Evolutionary conservation across 2,113 vertebrate genomes (phyloP).

Genomic region (Mystacornis crossleyi): DNA sequence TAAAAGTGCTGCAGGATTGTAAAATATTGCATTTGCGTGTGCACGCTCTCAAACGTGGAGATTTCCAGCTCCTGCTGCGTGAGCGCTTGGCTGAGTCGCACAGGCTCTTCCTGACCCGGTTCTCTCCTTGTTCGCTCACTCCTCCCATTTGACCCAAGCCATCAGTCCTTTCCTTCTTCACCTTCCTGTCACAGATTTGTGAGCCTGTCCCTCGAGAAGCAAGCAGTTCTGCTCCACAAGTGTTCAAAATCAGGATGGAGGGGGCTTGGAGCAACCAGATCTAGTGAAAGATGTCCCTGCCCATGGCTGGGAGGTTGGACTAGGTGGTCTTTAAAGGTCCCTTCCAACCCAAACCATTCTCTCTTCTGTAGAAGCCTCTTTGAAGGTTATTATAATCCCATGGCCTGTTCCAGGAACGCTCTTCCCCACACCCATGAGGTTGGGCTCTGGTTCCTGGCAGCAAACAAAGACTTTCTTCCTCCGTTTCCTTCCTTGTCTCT

Average conservation of each 20-base stretch:
- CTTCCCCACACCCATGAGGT: background rate
- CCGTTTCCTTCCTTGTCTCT: background rate
- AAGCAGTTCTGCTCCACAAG: background rate
- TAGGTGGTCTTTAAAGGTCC: background rate
- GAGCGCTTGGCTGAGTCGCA: accelerated
- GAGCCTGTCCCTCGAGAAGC: background rate
- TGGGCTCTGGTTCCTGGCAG: background rate
- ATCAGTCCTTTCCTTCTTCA: background rate
- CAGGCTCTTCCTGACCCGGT: background rate
- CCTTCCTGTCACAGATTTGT: background rate
- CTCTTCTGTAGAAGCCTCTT: background rate
- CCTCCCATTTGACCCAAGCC: background rate
- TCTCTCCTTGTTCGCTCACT: background rate
- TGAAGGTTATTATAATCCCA: background rate
- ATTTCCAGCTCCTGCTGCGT: background rate
- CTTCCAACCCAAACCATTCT: background rate
- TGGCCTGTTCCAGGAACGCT: background rate
- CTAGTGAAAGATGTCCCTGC: background rate
- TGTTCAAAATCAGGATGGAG: background rate
- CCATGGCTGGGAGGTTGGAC: background rate
- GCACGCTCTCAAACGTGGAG: accelerated
- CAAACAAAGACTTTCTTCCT: background rate
- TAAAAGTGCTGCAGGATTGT: background rate
- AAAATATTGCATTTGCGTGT: background rate
- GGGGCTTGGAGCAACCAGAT: background rate